A percentile compares a stretch with the other conserved stretches of the same genome.
Evolutionary conservation across 2,113 vertebrate genomes (phyloP).

Genomic region (Psettodes erumei): DNA sequence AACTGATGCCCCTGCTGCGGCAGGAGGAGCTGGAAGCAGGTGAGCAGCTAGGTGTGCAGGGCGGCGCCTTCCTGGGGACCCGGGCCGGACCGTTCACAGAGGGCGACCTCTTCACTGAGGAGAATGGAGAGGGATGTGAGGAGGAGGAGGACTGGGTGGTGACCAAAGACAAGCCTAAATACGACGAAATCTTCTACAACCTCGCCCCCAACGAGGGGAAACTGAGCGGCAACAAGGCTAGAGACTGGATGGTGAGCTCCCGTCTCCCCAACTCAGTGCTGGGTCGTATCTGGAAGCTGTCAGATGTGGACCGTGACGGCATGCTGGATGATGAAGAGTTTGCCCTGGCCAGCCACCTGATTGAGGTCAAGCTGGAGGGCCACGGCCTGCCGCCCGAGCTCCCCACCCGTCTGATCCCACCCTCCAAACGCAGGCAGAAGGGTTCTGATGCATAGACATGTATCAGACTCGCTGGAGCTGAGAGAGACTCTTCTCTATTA

Average conservation of each 20-base stretch:
- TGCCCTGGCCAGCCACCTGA: slow-evolving; percentile 92
- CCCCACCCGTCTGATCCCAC: slow-evolving; percentile 88
- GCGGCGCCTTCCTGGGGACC: slow-evolving; percentile 89
- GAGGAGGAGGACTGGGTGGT: slow-evolving; percentile 92
- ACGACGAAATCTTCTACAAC: slow-evolving; percentile 96
- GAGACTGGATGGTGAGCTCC: slow-evolving; percentile 94
- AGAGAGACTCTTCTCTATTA: slow-evolving; percentile 36
- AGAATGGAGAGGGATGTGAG: slow-evolving; percentile 74
- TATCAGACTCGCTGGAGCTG: slow-evolving; percentile 5
- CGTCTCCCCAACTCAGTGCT: slow-evolving; percentile 93
- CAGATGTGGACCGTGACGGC: slow-evolving; percentile 92
- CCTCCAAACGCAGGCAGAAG: slow-evolving; percentile 92
- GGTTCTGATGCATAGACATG: slow-evolving; percentile 84
- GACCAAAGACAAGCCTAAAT: slow-evolving; percentile 95
- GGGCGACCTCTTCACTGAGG: slow-evolving; percentile 80
- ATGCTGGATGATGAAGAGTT: slow-evolving; percentile 96
- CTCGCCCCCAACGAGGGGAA: slow-evolving; percentile 91
- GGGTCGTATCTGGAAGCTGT: slow-evolving; percentile 95
- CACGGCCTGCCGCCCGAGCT: slow-evolving; percentile 90
- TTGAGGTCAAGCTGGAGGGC: slow-evolving; percentile 92
- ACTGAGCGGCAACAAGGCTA: slow-evolving; percentile 90
- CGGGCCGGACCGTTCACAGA: slow-evolving; percentile 89
- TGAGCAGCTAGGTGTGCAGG: slow-evolving; percentile 86
- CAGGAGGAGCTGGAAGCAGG: slow-evolving; percentile 91
- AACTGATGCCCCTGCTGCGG: slow-evolving; percentile 91